Conservation (phyloP, 1,140 invertebrate species). For the Wasmannia auropunctata region DNA sequence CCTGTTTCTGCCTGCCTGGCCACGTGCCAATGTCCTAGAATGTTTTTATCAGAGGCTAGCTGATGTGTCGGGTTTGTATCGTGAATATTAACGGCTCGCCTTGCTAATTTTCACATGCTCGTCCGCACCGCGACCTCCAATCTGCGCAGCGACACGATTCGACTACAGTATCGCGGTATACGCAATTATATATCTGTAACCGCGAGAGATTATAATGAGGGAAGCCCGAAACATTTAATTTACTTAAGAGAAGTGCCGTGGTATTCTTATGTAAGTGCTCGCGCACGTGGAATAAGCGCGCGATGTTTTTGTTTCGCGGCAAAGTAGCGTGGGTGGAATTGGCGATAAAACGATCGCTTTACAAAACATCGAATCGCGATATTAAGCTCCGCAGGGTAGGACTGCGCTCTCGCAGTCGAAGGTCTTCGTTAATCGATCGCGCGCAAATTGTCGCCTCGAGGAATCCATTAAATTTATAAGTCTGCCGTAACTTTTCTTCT, state of each 20-base stretch:
- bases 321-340: conserved; percentile 36
- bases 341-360: conserved; percentile 25
- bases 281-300: neutral
- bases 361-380: conserved; percentile 24
- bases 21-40: conserved; percentile 1
- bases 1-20: conserved; percentile 17
- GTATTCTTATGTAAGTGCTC: neutral
- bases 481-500: neutral
- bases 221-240: conserved; percentile 11
- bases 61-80: neutral
- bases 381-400: conserved; percentile 21
- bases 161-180: neutral
- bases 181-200: neutral
- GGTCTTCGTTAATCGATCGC: conserved; percentile 47
- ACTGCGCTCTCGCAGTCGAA: conserved; percentile 7
- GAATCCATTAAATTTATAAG: neutral
- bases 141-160: conserved; percentile 18
- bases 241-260: neutral
- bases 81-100: conserved; percentile 38
- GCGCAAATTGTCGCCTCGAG: conserved; percentile 20
- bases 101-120: conserved; percentile 46
- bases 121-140: neutral
- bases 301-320: neutral
- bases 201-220: neutral
- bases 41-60: conserved; percentile 17